phyloP scores from a whole-genome alignment of 2,113 vertebrate species.

The Pongo pygmaeus region DNA sequence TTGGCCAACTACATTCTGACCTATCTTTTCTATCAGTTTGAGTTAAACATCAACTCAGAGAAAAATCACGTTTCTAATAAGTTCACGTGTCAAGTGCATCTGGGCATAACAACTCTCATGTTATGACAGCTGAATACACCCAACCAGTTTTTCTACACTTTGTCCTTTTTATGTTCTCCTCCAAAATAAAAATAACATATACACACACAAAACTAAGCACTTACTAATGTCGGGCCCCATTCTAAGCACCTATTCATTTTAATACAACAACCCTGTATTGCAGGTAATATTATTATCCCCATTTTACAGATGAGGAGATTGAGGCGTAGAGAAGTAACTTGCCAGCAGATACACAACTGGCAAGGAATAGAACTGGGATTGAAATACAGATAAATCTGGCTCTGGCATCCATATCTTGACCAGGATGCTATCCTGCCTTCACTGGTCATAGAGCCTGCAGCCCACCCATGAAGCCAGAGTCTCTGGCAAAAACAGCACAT shows the following conservation, averaged over 20 bases:
- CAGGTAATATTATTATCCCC: background rate
- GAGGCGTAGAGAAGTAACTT: background rate
- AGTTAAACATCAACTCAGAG: constrained; percentile 1
- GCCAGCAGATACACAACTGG: background rate
- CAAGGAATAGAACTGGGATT: background rate
- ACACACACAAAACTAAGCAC: background rate
- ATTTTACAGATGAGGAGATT: background rate
- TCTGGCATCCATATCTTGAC: background rate
- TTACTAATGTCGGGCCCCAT: background rate
- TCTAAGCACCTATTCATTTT: background rate
- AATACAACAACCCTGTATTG: background rate
- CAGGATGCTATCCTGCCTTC: accelerated
- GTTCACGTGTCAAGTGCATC: background rate
- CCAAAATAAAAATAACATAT: background rate
- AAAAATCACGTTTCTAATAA: background rate
- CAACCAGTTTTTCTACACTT: constrained; percentile 8
- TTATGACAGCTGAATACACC: background rate
- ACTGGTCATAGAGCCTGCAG: background rate
- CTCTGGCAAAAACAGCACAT: background rate
- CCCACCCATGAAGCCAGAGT: background rate
- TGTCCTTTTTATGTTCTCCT: background rate
- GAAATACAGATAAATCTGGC: background rate
- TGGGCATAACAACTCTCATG: background rate
- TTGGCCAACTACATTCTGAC: background rate
- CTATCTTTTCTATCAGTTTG: background rate